These are phyloP conservation scores for Rhea americana DNA, from an alignment of 2,113 vertebrate species.

Conservation along the genomic window DNA sequence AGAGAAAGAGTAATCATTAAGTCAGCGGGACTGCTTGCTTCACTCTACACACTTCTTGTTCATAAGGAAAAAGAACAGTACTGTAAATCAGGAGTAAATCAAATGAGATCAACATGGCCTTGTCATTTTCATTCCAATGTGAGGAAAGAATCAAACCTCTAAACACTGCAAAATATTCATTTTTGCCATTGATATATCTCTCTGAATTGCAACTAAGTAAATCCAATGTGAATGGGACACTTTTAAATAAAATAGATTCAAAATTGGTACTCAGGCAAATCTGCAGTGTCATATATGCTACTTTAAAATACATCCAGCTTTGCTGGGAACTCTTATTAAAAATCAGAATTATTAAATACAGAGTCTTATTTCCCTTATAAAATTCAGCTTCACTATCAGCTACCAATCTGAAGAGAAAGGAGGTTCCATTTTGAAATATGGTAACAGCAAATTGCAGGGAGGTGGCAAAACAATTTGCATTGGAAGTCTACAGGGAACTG, in stretches of 20 bases:
- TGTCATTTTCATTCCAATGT: not conserved
- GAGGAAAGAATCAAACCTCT: not conserved
- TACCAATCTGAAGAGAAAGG: not conserved
- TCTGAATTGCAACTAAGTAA: not conserved
- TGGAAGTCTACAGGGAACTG: not conserved
- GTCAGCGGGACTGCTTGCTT: not conserved
- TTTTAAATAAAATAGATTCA: not conserved
- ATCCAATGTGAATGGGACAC: not conserved
- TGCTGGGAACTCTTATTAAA: not conserved
- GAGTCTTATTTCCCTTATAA: not conserved
- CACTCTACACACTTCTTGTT: not conserved
- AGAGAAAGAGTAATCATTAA: not conserved
- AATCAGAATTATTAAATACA: not conserved
- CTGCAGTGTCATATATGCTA: not conserved
- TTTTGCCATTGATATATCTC: not conserved
- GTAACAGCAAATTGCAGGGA: not conserved
- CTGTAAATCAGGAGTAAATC: not conserved
- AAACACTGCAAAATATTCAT: not conserved
- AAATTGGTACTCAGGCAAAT: not conserved
- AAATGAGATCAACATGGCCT: not conserved
- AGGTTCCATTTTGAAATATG: not conserved
- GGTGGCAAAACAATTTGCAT: not conserved
- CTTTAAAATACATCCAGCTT: not conserved
- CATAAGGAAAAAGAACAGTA: not conserved
- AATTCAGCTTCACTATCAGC: conserved; percentile 5